phyloP scores from a whole-genome alignment of 2,888 invertebrate genomes.

The Agapetus fuscipes region DNA sequence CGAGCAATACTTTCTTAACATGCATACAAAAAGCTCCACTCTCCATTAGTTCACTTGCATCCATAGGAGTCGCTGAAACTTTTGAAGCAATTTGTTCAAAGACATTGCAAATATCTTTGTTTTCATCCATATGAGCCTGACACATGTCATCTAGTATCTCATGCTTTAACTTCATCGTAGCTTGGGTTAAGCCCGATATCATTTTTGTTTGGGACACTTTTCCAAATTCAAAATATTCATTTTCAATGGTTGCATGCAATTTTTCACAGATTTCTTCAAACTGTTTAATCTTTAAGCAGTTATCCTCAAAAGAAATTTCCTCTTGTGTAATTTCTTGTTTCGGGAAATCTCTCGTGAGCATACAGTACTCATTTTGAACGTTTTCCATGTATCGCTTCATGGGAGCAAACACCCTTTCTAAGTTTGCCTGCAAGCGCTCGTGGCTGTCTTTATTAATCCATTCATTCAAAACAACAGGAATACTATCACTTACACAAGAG shows the following conservation, averaged over 20 bases:
- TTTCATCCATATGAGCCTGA: slow-evolving; percentile 53
- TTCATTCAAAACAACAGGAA: slow-evolving; percentile 49
- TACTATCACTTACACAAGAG: slow-evolving; percentile 36
- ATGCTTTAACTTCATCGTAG: slow-evolving; percentile 48
- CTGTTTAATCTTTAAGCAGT: slow-evolving; percentile 49
- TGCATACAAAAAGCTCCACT: slow-evolving; percentile 72
- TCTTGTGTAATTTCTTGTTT: slow-evolving; percentile 36
- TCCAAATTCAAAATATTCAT: slow-evolving; percentile 59
- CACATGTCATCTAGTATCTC: slow-evolving; percentile 55
- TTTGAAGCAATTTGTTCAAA: slow-evolving; percentile 61
- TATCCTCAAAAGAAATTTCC: slow-evolving; percentile 47
- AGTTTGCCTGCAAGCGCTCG: slow-evolving; percentile 38
- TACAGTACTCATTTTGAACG: slow-evolving; percentile 46
- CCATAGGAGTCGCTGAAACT: slow-evolving; percentile 63
- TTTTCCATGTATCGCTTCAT: slow-evolving; percentile 44
- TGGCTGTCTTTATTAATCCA: slow-evolving; percentile 46
- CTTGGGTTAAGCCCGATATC: slow-evolving; percentile 49
- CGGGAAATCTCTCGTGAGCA: slow-evolving; percentile 44
- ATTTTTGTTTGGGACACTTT: slow-evolving; percentile 53
- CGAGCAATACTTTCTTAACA: slow-evolving; percentile 63
- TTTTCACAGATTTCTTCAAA: slow-evolving; percentile 51
- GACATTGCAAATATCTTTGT: slow-evolving; percentile 56
- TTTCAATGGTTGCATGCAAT: slow-evolving; percentile 51
- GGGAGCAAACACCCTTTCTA: slow-evolving; percentile 46
- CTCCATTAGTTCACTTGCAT: slow-evolving; percentile 73